Percentiles rank a stretch among this genome's conserved stretches.
These are phyloP conservation scores for Diplosoma virens DNA, from an alignment of 23 tunicate genomes.

Conservation along the genomic window DNA sequence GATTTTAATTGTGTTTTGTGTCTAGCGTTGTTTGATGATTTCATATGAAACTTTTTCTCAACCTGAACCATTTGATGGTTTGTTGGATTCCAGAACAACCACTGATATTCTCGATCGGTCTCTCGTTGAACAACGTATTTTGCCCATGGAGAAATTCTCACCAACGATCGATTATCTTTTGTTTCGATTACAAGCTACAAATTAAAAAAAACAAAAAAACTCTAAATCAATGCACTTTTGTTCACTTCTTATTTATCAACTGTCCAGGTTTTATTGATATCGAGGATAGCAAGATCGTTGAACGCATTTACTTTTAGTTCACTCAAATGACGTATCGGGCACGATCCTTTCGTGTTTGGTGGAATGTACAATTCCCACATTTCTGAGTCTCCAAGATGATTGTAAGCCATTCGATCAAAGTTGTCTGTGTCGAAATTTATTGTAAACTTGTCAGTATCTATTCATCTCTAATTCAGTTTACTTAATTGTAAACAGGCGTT, in stretches of 20 bases:
- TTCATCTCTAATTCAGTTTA: too few species aligned
- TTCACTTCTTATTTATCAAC: too few species aligned
- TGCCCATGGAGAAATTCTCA: conserved; percentile 90
- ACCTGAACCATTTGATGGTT: conserved; percentile 15
- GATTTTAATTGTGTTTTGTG: too few species aligned
- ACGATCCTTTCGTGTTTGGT: conserved; percentile 35
- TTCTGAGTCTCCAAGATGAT: conserved; percentile 6
- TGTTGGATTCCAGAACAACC: conserved; percentile 82
- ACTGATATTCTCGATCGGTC: conserved; percentile 4
- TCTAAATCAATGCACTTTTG: not conserved
- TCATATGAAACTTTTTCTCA: too few species aligned
- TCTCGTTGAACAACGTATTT: conserved; percentile 57
- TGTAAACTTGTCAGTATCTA: not conserved
- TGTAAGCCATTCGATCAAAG: conserved; percentile 34
- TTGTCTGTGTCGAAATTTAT: conserved; percentile 50
- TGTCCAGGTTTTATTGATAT: too few species aligned
- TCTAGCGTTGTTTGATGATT: too few species aligned
- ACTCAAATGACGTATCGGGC: conserved; percentile 55
- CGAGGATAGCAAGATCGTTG: too few species aligned
- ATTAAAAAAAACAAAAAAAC: not conserved
- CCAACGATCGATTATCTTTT: conserved; percentile 38
- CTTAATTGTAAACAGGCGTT: too few species aligned
- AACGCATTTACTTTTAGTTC: conserved; percentile 39
- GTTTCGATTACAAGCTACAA: conserved; percentile 72
- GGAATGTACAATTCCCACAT: conserved; percentile 53